phyloP scores from a whole-genome alignment of 2,113 vertebrate species.

The Miniopterus natalensis region DNA sequence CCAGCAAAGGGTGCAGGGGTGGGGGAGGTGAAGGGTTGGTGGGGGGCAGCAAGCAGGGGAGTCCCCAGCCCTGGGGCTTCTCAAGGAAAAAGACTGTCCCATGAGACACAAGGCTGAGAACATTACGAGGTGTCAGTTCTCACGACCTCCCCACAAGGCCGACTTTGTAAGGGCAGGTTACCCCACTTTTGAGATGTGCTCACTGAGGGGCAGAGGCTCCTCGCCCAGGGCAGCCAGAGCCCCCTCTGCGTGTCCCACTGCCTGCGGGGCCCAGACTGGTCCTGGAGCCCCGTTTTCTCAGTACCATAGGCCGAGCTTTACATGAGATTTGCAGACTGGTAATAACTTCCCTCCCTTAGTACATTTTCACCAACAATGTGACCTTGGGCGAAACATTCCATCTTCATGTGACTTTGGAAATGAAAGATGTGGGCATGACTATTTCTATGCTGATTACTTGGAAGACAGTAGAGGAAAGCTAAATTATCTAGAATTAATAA shows the following conservation, averaged over 20 bases:
- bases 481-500: background rate
- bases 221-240: background rate
- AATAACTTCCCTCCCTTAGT: background rate
- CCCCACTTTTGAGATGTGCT: background rate
- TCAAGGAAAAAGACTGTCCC: background rate
- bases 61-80: background rate
- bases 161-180: rapidly evolving
- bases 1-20: background rate
- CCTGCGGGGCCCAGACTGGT: background rate
- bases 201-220: background rate
- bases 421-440: too few species aligned
- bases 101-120: rapidly evolving
- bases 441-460: background rate
- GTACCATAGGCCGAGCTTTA: rapidly evolving
- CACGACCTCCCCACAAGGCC: rapidly evolving
- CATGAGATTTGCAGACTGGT: background rate
- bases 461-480: background rate
- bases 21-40: rapidly evolving
- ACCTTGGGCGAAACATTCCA: background rate
- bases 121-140: rapidly evolving
- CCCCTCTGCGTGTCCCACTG: too few species aligned
- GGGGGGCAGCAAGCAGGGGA: rapidly evolving
- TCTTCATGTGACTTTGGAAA: background rate
- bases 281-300: background rate
- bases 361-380: rapidly evolving